Evolutionary conservation across 2,797 vertebrate species (phyloP).

Genomic region (Pangasius krempfi): DNA sequence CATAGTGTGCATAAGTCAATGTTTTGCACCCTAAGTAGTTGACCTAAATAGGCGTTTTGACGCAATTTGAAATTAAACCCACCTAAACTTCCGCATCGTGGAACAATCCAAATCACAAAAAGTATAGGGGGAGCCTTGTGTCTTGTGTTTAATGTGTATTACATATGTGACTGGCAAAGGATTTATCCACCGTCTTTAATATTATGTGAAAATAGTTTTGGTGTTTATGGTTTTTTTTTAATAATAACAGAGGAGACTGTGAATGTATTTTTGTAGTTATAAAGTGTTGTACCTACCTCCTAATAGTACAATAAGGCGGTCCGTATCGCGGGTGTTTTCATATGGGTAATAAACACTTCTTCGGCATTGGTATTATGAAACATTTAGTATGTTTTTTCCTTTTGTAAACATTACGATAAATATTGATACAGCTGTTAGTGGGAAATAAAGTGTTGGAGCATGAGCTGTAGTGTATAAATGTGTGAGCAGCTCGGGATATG

Average conservation of each 20-base stretch:
- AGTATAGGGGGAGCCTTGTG: neutral
- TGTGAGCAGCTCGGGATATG: neutral
- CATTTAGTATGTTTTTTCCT: fast-evolving
- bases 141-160: neutral
- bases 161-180: too few species aligned
- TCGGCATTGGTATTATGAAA: neutral
- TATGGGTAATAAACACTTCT: too few species aligned
- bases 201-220: fast-evolving
- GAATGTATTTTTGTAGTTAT: neutral
- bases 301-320: neutral
- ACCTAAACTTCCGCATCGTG: neutral
- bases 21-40: neutral
- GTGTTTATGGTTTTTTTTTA: fast-evolving
- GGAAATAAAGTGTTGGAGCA: neutral
- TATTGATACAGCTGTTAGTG: fast-evolving
- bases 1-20: neutral
- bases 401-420: too few species aligned
- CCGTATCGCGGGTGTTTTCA: slow-evolving; percentile 13
- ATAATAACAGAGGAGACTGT: neutral
- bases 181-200: neutral
- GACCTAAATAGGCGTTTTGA: neutral
- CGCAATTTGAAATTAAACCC: neutral
- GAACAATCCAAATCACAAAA: neutral
- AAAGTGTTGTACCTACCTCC: neutral
- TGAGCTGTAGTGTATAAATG: neutral